Evolutionary conservation across 1,140 invertebrate species (phyloP), one percentile per base, ranked within the genome.

Genomic region (Homalodisca vitripennis): DNA sequence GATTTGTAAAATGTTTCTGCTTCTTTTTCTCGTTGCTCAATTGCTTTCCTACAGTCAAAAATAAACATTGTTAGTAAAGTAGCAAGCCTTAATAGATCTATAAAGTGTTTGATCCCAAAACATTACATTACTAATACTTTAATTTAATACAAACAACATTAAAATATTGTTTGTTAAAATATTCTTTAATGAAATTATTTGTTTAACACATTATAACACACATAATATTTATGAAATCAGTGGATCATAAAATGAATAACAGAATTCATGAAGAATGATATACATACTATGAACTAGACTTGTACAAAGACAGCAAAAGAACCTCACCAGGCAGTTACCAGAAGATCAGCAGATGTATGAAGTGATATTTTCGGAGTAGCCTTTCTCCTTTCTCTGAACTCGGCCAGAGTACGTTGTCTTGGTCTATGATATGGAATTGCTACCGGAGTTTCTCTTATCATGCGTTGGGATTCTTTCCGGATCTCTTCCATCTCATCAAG

Each of bases 391-490:
- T 81, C 79, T 0, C 92, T 83, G 83, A 86, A 93, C 80, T 92
- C 91, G 76, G 88, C 83, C 2, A 94, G 78, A 20, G 84, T 86
- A 48, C 87, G 81, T 71, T 89, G 85, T 74, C 88, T 89, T 22
- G 92, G 91, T 73, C 82, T 84, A 78, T 93, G 91, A 80, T 93
- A 93, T 1, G 92, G 92, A 14, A 94, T 76, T 51, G 85, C 86
- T 48, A 92, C 80, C 69, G 83, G 76, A 48, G 85, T 85, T 79
- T 92, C 89, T 75, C 91, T 79, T 1, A 89, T 72, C 79, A 90
- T 84, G 34, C 89, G 78, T 77, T 92, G 89, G 3, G 80, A 82
- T 76, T 85, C 84, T 73, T 82, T 85, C 29, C 80, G 77, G 69
- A 87, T 86, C 72, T 84, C 75, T 72, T 76, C 77, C 72, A 83